Evolutionary conservation across 2,113 vertebrate genomes (phyloP).

Genomic region (human): GRCh38 chr4:25814501-25815000

Average conservation of each 20-base stretch:
- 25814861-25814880: not conserved
- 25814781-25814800: not conserved
- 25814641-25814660: not conserved
- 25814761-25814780: conserved; percentile 4
- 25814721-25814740: not conserved
- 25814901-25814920: conserved; percentile 1
- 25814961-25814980: not conserved
- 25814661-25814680: not conserved
- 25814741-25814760: not conserved
- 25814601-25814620: not conserved
- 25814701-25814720: not conserved
- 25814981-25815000: not conserved
- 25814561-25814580: not conserved
- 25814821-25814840: not conserved
- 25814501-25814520: not conserved
- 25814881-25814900: not conserved
- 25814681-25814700: not conserved
- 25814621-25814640: not conserved
- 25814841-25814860: not conserved
- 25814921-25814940: not conserved
- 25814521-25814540: not conserved
- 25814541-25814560: not conserved
- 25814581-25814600: not conserved
- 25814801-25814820: not conserved
- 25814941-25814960: not conserved